phyloP scores from a whole-genome alignment of 2,888 invertebrate genomes.

The Drosophila kuntzei region DNA sequence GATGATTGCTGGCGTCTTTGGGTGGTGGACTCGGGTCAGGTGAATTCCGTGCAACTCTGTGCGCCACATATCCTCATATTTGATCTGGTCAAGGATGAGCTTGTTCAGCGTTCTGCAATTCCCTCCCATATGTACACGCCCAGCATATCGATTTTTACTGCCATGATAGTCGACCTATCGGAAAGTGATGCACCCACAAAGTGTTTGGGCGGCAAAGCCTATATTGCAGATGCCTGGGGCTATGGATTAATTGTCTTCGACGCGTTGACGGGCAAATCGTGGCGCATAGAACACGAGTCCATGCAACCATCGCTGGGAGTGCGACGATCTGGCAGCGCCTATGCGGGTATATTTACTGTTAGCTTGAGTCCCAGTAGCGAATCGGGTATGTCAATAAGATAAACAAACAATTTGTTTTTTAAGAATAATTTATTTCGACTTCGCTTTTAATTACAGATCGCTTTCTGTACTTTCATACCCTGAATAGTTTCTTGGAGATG shows the following conservation, averaged over 20 bases:
- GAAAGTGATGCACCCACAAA: conserved; percentile 71
- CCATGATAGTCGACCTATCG: conserved; percentile 86
- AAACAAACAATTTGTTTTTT: no score
- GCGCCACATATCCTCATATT: conserved; percentile 91
- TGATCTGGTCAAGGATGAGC: conserved; percentile 88
- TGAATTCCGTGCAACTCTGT: conserved; percentile 88
- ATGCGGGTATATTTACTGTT: conserved; percentile 83
- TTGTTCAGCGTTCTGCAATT: conserved; percentile 82
- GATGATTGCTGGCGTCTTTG: conserved; percentile 89
- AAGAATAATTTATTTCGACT: background rate
- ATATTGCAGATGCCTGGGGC: conserved; percentile 88
- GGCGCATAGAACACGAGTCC: conserved; percentile 88
- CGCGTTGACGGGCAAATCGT: conserved; percentile 86
- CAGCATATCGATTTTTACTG: conserved; percentile 84
- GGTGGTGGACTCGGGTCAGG: conserved; percentile 88
- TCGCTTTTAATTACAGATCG: conserved; percentile 76
- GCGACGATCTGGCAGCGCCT: conserved; percentile 68
- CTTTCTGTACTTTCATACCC: conserved; percentile 88
- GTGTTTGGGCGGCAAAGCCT: conserved; percentile 87
- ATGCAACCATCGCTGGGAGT: conserved; percentile 86
- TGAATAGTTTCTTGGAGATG: conserved; percentile 88
- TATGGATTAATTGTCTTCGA: conserved; percentile 88
- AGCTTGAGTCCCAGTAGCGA: conserved; percentile 75
- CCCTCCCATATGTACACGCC: conserved; percentile 75
- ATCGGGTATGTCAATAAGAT: conserved; percentile 42